Evolutionary conservation across 2,888 invertebrate genomes (phyloP).

Genomic region (Bombyx huttoni): DNA sequence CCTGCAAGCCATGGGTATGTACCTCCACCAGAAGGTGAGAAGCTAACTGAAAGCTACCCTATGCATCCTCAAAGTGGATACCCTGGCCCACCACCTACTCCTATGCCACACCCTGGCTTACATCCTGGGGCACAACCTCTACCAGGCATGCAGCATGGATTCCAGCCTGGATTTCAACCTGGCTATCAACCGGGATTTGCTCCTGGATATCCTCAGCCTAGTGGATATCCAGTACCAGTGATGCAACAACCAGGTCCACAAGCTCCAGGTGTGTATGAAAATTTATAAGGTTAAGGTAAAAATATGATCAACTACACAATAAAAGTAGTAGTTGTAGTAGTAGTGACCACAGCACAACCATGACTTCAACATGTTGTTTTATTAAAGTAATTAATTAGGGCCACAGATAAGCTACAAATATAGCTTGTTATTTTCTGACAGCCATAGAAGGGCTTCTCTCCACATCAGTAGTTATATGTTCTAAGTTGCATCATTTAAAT

Average conservation of each 20-base stretch:
- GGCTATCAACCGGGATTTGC: conserved; percentile 35
- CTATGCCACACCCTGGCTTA: conserved; percentile 21
- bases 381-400: too few species aligned
- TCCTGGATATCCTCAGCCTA: conserved; percentile 27
- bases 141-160: conserved; percentile 52
- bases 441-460: too few species aligned
- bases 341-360: too few species aligned
- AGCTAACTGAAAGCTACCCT: conserved; percentile 35
- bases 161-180: conserved; percentile 43
- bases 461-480: not conserved
- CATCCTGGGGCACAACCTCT: conserved; percentile 48
- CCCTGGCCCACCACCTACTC: conserved; percentile 32
- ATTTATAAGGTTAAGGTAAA: too few species aligned
- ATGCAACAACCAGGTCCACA: conserved; percentile 43
- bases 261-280: conserved; percentile 26
- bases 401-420: too few species aligned
- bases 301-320: too few species aligned
- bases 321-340: too few species aligned
- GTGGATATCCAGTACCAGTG: conserved; percentile 24
- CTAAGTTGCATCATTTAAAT: not conserved
- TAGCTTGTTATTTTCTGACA: too few species aligned
- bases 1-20: conserved; percentile 54
- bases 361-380: too few species aligned
- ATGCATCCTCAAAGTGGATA: conserved; percentile 39
- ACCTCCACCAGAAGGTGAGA: conserved; percentile 38